These are phyloP conservation scores for Furnarius figulus DNA, from an alignment of 2,113 vertebrate genomes.

Conservation along the genomic window DNA sequence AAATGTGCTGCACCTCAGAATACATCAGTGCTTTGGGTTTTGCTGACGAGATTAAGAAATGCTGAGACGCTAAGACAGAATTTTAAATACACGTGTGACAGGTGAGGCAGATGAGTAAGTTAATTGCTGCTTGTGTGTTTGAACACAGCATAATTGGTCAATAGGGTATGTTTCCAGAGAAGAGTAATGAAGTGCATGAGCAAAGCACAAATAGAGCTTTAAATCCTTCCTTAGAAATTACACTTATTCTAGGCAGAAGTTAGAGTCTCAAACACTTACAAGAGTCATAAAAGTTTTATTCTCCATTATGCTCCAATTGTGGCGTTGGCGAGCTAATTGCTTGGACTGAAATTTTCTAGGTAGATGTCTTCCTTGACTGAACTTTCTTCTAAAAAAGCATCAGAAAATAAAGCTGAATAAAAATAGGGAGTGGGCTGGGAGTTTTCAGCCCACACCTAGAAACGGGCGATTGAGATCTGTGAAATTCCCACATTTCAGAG, in stretches of 20 bases:
- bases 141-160: slow-evolving; percentile 30
- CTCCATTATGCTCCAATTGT: not conserved
- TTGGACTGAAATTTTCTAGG: not conserved
- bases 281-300: not conserved
- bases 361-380: not conserved
- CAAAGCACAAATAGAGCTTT: slow-evolving; percentile 8
- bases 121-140: slow-evolving; percentile 47
- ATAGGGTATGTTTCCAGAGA: slow-evolving; percentile 15
- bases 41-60: not conserved
- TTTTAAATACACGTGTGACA: slow-evolving; percentile 42
- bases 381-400: not conserved
- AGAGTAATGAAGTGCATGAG: not conserved
- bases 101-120: slow-evolving; percentile 24
- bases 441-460: not conserved
- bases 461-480: not conserved
- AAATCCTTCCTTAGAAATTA: slow-evolving; percentile 1
- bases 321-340: not conserved
- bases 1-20: not conserved
- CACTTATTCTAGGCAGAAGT: not conserved
- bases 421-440: not conserved
- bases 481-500: not conserved
- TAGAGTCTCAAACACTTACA: not conserved
- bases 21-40: slow-evolving; percentile 30
- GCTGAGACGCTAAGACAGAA: not conserved
- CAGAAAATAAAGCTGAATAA: not conserved